Base-by-base conservation (phyloP, 2,113 vertebrate species). In the Hemichromis elongatus region DNA sequence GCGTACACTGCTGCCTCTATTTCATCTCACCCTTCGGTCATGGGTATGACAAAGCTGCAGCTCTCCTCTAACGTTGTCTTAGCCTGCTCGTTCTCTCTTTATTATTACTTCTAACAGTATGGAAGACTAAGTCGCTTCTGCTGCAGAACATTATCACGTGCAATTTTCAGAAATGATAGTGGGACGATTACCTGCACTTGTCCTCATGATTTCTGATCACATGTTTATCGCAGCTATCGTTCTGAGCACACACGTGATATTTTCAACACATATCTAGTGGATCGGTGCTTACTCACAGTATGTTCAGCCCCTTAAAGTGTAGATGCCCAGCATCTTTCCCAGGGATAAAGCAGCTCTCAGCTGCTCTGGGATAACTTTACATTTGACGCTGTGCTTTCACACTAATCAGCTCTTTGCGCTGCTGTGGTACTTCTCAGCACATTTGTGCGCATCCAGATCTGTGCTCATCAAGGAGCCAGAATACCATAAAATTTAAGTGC, bases 1-100 rank as follows among this genome's bases (percentile, higher is more conserved):
- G 99, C 0, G 98, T 99, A 55, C 99, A 99, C 95, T 99, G 99
- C 96, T 99, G 98, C 95, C 96, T 99, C 68, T 99, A 99, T 92
- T 99, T 99, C 96, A 98, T 99, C 95, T 99, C 98, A 0, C 98
- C 98, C 81, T 98, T 98, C 0, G 98, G 98, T 78, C 99, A 99
- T 0, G 98, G 98, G 98, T 99, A 98, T 0, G 92, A 86, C 77
- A 75, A 54, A 79, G n/a, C 12, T 8, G 18, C 82, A 68, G 21
- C 42, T 45, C 19, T 77, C 50, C 47, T 50, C 12, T 1, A 10
- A 45, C 35, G n/a, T 53, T 40, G n/a, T n/a, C 7, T 24, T n/a
- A 30, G 11, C 18, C 24, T 54, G 24, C 30, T 26, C 26, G 1
- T n/a, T 61, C 37, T 78, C 35, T 68, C 47, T 53, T n/a, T 30